Percentiles rank a stretch among this genome's conserved stretches.
phyloP scores from a whole-genome alignment of 1,140 invertebrate species.

The Idris sp. region DNA sequence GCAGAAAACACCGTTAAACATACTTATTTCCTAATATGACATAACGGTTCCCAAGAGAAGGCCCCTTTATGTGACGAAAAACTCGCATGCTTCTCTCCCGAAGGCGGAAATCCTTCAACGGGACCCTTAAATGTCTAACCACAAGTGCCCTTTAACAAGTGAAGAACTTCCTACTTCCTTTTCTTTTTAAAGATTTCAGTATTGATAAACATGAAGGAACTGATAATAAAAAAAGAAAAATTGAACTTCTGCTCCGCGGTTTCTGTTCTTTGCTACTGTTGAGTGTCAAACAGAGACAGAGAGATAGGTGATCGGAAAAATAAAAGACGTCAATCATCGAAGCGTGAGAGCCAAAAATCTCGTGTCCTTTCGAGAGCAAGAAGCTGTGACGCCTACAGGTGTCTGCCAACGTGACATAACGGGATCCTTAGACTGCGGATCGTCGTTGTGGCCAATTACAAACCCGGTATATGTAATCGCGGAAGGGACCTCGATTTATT shows the following conservation, averaged over 20 bases:
- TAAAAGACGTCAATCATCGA: background rate
- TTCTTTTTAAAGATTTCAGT: no score
- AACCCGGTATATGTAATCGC: slow-evolving; percentile 71
- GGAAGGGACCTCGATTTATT: slow-evolving; percentile 74
- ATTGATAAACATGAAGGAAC: no score
- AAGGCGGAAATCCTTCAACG: slow-evolving; percentile 60
- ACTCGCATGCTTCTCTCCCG: slow-evolving; percentile 32
- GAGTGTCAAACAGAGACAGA: background rate
- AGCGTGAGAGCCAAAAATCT: slow-evolving; percentile 39
- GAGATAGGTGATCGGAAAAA: slow-evolving; percentile 10
- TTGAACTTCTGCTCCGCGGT: no score
- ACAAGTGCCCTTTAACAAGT: no score
- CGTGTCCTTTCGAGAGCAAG: slow-evolving; percentile 42
- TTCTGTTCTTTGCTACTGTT: no score
- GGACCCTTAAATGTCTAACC: slow-evolving; percentile 54
- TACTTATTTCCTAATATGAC: slow-evolving; percentile 75
- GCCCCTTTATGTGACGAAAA: slow-evolving; percentile 58
- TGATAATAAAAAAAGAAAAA: no score
- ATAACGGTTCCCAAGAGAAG: slow-evolving; percentile 72
- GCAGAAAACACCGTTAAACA: slow-evolving; percentile 72
- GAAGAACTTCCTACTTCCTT: no score
- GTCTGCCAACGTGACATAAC: slow-evolving; percentile 78
- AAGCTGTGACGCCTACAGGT: slow-evolving; percentile 69
- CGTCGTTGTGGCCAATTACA: slow-evolving; percentile 68
- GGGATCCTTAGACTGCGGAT: slow-evolving; percentile 72